phyloP scores from a whole-genome alignment of 2,797 vertebrate genomes.

The Takifugu rubripes region DNA sequence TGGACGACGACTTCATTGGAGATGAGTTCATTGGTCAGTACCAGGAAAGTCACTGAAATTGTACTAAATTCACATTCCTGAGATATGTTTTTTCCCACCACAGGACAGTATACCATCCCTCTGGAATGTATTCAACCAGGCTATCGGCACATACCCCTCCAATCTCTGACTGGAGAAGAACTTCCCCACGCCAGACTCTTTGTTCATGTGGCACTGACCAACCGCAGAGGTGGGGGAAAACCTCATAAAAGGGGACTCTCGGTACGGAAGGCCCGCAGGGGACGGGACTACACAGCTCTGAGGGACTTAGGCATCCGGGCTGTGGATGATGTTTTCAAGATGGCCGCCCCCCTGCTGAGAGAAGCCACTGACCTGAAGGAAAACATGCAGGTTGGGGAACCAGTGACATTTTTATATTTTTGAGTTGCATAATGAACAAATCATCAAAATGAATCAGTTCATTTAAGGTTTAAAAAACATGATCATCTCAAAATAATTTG shows the following conservation, averaged over 20 bases:
- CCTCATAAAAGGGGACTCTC: conserved; percentile 92
- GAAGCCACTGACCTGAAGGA: conserved; percentile 91
- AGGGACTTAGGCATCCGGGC: conserved; percentile 86
- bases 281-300: conserved; percentile 87
- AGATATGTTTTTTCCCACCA: conserved; percentile 4
- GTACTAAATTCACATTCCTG: background rate
- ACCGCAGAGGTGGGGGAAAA: conserved; percentile 91
- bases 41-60: background rate
- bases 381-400: conserved; percentile 88
- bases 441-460: too few relatives aligned
- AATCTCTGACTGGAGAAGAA: conserved; percentile 87
- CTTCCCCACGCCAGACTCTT: conserved; percentile 86
- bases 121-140: conserved; percentile 93
- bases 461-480: background rate
- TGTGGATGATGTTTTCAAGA: conserved; percentile 92
- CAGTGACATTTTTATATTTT: background rate
- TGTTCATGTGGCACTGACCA: conserved; percentile 92
- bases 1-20: conserved; percentile 94
- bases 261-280: conserved; percentile 87
- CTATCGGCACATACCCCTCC: conserved; percentile 87
- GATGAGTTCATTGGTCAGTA: conserved; percentile 90
- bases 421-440: too few relatives aligned
- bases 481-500: background rate
- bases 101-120: conserved; percentile 90
- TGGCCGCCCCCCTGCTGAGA: conserved; percentile 81